phyloP scores from a whole-genome alignment of 2,888 invertebrate species.

The Rhogogaster chlorosoma region DNA sequence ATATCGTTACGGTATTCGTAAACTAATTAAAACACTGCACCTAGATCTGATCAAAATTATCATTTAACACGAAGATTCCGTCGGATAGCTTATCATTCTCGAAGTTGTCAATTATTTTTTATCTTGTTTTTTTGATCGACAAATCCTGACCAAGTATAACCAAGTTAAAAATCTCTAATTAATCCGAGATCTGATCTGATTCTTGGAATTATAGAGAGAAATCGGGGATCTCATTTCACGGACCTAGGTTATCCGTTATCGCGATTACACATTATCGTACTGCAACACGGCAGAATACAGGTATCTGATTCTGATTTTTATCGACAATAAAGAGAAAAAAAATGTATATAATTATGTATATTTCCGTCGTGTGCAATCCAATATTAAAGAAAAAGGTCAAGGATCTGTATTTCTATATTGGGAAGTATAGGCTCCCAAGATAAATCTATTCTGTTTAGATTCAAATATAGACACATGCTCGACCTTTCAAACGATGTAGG shows the following conservation, averaged over 20 bases:
- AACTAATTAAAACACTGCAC: neutral
- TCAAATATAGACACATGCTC: neutral
- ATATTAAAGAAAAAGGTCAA: neutral
- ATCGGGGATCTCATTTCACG: no score
- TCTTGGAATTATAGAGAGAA: neutral
- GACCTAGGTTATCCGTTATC: no score
- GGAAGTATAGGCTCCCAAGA: neutral
- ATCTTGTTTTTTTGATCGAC: neutral
- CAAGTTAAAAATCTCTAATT: neutral
- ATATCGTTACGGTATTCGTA: neutral
- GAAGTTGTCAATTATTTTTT: neutral
- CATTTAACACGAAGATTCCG: neutral
- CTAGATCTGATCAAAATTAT: neutral
- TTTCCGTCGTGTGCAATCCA: neutral
- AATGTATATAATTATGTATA: neutral
- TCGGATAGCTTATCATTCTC: neutral
- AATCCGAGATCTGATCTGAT: neutral
- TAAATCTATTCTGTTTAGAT: neutral
- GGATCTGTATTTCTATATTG: neutral
- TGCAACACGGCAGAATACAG: no score
- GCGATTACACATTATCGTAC: no score
- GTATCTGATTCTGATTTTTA: neutral
- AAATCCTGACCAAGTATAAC: neutral
- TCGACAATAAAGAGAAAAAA: neutral
- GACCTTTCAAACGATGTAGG: neutral